Evolutionary conservation across 2,888 invertebrate species (phyloP).

Genomic region (Melieria picta): DNA sequence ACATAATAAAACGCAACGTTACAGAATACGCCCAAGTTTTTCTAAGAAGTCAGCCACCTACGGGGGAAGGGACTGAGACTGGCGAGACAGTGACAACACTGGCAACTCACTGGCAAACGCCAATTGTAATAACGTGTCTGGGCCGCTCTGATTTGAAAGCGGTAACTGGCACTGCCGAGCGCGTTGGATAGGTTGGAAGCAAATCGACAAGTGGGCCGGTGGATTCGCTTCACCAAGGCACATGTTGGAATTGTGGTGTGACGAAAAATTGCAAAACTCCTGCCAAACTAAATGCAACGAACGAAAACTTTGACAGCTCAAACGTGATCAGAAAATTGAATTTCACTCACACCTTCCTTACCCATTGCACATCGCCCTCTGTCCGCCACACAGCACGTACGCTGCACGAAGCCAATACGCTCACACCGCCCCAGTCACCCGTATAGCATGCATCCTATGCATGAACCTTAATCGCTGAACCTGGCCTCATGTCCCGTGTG

Average conservation of each 20-base stretch:
- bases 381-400: no score
- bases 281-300: constrained; percentile 26
- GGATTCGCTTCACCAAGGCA: not conserved
- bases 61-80: constrained; percentile 6
- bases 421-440: no score
- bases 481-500: no score
- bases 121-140: constrained; percentile 31
- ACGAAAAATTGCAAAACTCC: not conserved
- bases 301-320: constrained; percentile 42
- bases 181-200: not conserved
- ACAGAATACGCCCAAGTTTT: no score
- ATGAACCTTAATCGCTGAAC: no score
- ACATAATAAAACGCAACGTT: no score
- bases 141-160: constrained; percentile 22
- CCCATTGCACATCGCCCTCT: no score
- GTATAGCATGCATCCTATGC: no score
- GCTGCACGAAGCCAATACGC: no score
- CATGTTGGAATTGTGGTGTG: not conserved
- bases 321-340: constrained; percentile 43
- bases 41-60: no score
- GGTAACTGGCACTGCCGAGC: not conserved
- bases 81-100: constrained; percentile 5
- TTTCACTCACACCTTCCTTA: constrained; percentile 21
- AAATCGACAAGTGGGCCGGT: not conserved
- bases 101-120: constrained; percentile 22